These are phyloP conservation scores for Procambarus virginalis DNA, from an alignment of 1,140 invertebrate genomes.

Conservation along the genomic window DNA sequence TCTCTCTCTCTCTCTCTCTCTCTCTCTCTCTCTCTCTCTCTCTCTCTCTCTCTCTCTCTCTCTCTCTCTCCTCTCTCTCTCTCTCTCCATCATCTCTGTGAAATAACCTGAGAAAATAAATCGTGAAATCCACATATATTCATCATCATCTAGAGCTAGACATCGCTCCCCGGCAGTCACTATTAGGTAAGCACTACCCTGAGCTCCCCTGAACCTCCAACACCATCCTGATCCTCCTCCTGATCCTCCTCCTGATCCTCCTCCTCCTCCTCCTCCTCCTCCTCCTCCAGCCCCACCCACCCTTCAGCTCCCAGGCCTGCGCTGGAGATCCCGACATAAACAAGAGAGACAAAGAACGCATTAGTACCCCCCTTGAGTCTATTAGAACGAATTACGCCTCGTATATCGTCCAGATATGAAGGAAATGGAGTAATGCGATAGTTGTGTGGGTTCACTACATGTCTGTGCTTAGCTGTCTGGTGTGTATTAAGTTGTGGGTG, in stretches of 20 bases:
- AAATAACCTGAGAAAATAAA: too few relatives aligned
- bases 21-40: too few relatives aligned
- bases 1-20: too few relatives aligned
- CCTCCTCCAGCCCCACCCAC: neutral
- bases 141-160: too few relatives aligned
- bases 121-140: too few relatives aligned
- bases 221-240: neutral
- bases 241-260: neutral
- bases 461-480: neutral
- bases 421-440: neutral
- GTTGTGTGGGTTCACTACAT: neutral
- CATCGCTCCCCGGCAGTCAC: too few relatives aligned
- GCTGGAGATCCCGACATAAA: neutral
- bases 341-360: neutral
- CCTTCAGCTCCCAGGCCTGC: neutral
- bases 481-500: neutral
- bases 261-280: too few relatives aligned
- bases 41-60: too few relatives aligned
- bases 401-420: neutral
- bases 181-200: too few relatives aligned
- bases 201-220: neutral
- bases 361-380: neutral
- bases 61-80: too few relatives aligned
- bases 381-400: neutral
- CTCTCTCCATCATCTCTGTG: too few relatives aligned